phyloP scores from a whole-genome alignment of 1,140 invertebrate genomes.

The Cotesia vestalis region DNA sequence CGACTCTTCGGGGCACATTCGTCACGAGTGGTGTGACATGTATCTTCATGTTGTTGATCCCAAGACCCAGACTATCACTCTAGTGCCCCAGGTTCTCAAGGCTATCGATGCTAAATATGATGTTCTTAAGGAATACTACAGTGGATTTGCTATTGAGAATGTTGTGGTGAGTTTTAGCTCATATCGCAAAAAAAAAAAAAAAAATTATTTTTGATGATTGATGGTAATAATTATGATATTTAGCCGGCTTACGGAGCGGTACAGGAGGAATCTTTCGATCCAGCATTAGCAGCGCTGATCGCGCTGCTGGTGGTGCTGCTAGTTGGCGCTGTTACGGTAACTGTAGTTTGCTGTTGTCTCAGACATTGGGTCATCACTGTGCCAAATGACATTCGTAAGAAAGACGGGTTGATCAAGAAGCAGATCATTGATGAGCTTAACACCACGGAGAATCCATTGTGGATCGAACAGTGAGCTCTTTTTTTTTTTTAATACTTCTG shows the following conservation, averaged over 20 bases:
- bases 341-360: conserved; percentile 88
- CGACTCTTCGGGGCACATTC: conserved; percentile 74
- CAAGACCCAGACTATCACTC: conserved; percentile 76
- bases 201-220: too few species aligned
- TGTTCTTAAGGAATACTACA: conserved; percentile 79
- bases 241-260: conserved; percentile 66
- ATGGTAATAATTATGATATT: conserved; percentile 18
- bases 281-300: conserved; percentile 84
- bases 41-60: conserved; percentile 87
- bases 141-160: conserved; percentile 84
- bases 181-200: neutral
- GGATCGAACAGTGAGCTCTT: conserved; percentile 85
- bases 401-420: conserved; percentile 83
- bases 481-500: too few species aligned
- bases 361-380: conserved; percentile 81
- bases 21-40: conserved; percentile 83
- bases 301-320: conserved; percentile 86
- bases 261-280: conserved; percentile 80
- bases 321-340: conserved; percentile 86
- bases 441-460: conserved; percentile 91
- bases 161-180: conserved; percentile 69
- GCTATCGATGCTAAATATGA: conserved; percentile 88
- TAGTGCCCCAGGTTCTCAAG: conserved; percentile 82
- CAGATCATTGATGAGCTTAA: conserved; percentile 84
- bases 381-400: conserved; percentile 74